Percentiles rank a stretch among this genome's conserved stretches.
Evolutionary conservation across 2,113 vertebrate genomes (phyloP).

Genomic region (Otocyon megalotis): DNA sequence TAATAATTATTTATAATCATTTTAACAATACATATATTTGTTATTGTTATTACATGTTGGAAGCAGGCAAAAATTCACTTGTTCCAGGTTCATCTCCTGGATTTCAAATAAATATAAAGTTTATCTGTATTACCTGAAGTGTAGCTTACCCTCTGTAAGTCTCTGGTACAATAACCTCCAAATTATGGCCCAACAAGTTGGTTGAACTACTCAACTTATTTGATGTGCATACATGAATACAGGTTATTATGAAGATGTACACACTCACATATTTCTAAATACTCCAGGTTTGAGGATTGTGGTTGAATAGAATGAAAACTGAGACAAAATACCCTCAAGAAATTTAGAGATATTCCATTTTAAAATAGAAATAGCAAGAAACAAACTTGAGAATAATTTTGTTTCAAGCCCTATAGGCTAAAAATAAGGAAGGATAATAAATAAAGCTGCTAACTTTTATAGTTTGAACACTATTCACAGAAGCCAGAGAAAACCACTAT

Average conservation of each 20-base stretch:
- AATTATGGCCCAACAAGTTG: background rate
- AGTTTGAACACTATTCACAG: background rate
- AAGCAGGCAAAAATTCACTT: background rate
- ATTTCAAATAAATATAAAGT: background rate
- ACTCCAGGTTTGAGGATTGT: background rate
- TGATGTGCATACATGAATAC: fast-evolving
- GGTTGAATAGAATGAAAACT: background rate
- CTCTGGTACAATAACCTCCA: background rate
- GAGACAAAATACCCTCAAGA: background rate
- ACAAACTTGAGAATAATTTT: background rate
- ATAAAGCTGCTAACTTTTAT: background rate
- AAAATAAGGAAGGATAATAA: background rate
- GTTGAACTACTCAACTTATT: background rate
- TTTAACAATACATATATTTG: background rate
- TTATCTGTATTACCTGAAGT: background rate
- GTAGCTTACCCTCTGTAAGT: background rate
- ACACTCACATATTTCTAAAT: background rate
- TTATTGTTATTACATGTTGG: background rate
- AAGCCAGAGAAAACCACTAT: background rate
- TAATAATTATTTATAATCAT: background rate
- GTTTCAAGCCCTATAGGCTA: background rate
- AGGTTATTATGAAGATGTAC: background rate
- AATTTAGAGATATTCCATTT: background rate
- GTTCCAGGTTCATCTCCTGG: background rate
- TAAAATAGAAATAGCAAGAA: background rate